Evolutionary conservation across 2,113 vertebrate genomes (phyloP).

Genomic region (Elanoides forficatus): DNA sequence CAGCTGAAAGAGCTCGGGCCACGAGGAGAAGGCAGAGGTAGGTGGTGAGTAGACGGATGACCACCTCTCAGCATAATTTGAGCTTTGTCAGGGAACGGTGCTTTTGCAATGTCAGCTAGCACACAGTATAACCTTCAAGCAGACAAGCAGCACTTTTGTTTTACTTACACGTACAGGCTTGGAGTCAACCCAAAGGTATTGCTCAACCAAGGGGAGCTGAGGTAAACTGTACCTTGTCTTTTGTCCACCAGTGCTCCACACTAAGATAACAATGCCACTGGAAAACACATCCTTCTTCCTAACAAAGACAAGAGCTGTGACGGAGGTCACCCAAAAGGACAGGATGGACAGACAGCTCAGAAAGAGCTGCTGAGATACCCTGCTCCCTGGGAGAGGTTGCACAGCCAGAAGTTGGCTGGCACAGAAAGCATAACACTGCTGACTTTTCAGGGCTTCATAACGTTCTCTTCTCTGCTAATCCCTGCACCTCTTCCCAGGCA

Average conservation of each 20-base stretch:
- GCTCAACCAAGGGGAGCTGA: neutral
- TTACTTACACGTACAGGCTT: neutral
- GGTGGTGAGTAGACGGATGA: neutral
- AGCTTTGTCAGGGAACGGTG: neutral
- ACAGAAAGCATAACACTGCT: rapidly evolving
- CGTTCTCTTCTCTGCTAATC: neutral
- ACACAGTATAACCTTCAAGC: neutral
- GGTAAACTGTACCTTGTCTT: neutral
- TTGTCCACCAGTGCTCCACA: neutral
- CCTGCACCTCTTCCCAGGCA: neutral
- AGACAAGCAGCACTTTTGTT: neutral
- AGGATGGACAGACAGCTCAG: neutral
- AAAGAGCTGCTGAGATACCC: neutral
- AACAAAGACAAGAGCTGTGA: rapidly evolving
- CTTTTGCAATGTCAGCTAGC: neutral
- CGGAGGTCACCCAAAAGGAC: neutral
- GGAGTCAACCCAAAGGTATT: neutral
- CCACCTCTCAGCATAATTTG: neutral
- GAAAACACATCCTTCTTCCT: neutral
- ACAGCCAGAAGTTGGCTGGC: neutral
- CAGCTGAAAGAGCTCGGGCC: neutral
- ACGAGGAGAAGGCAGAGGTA: neutral
- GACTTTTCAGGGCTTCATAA: neutral
- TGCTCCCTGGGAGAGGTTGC: neutral
- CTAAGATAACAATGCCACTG: neutral